Evolutionary conservation across 2,113 vertebrate species (phyloP), one percentile per base, ranked within the genome.

Genomic region (Corythaeola cristata): DNA sequence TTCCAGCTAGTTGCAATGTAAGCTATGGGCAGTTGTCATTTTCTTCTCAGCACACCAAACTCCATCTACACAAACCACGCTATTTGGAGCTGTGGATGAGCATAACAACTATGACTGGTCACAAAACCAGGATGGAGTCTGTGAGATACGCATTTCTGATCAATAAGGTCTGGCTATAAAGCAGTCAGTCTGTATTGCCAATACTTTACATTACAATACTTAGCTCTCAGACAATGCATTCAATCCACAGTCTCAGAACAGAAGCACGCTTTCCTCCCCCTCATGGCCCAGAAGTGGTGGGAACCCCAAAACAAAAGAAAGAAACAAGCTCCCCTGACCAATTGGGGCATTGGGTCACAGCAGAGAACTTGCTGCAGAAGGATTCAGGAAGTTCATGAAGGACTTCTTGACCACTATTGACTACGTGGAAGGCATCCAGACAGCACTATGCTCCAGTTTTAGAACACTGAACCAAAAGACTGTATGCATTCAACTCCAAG

Each of bases 51-150:
- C 33, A 22, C 27, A 13, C 26, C 17, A 24, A 76, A 68, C 26
- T 64, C 20, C 75, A 60, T 66, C 44, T 74, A 13, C 14, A 45
- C 18, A 32, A 68, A 5, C 21, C 14, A 15, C 3, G 1, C 15
- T 45, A 3, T 35, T 26, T 58, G 60, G 58, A 62, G 30, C 84
- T 66, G 53, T 6, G 10, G 78, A 17, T 68, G 67, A 88, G 39
- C 3, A 3, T 45, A 33, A 39, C 33, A n/a, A 3, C 49, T 28
- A 1, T 0, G 0, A 32, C 24, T 4, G 5, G 28, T 59, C 44
- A 47, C 59, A 59, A 45, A 77, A 60, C 19, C 30, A 53, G 66
- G 58, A 33, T 64, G 62, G 82, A 68, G 8, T 21, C 44, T 2
- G 2, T 4, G 12, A 47, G 47, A 30, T 0, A 22, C 24, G 20